Evolutionary conservation across 2,888 invertebrate species (phyloP).

Genomic region (Caenorhabditis sp.): DNA sequence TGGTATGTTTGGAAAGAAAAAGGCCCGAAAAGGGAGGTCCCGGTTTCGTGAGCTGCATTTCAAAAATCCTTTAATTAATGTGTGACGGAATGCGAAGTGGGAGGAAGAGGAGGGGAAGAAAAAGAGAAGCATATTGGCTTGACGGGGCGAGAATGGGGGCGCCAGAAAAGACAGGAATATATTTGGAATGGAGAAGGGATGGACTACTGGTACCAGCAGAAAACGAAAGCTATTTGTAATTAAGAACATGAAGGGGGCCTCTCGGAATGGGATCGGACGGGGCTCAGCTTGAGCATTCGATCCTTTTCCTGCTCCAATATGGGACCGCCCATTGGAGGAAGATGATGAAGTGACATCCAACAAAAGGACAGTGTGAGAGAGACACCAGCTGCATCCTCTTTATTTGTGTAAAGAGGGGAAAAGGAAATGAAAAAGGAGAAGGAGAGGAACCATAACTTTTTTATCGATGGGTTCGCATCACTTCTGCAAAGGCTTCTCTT

Average conservation of each 20-base stretch:
- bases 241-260: constrained; percentile 40
- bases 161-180: constrained; percentile 34
- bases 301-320: constrained; percentile 31
- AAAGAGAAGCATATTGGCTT: constrained; percentile 47
- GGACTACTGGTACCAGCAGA: constrained; percentile 7
- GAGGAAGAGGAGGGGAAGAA: background rate
- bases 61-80: constrained; percentile 67
- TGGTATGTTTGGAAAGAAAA: background rate
- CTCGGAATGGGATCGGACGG: constrained; percentile 17
- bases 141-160: constrained; percentile 44
- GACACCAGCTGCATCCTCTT: constrained; percentile 36
- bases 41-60: constrained; percentile 54
- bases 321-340: constrained; percentile 27
- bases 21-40: constrained; percentile 20
- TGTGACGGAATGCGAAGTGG: constrained; percentile 53
- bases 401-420: background rate
- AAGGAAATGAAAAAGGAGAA: background rate
- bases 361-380: constrained; percentile 15
- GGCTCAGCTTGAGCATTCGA: constrained; percentile 58
- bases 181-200: constrained; percentile 25
- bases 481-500: constrained; percentile 5
- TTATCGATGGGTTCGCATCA: constrained; percentile 27
- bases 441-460: constrained; percentile 44
- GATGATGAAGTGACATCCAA: constrained; percentile 28
- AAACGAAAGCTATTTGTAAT: constrained; percentile 56